A percentile compares a stretch with the other conserved stretches of the same genome.
Evolutionary conservation across 2,888 invertebrate species (phyloP).

Genomic region (Parthenolecanium corni): DNA sequence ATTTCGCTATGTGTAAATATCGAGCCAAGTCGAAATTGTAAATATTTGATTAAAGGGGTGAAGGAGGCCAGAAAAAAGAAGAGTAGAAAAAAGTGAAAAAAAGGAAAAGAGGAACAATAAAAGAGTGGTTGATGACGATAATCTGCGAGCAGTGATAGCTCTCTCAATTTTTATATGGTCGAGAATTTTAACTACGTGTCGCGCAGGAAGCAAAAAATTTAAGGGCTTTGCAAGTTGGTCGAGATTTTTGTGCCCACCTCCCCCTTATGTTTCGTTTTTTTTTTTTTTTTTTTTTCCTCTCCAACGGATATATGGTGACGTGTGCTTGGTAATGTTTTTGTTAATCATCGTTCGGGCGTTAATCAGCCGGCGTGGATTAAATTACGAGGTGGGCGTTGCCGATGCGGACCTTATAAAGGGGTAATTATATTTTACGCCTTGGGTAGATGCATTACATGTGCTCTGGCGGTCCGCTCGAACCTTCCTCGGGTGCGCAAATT

Average conservation of each 20-base stretch:
- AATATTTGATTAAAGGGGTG: constrained; percentile 28
- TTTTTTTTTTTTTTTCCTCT: not conserved
- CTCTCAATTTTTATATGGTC: constrained; percentile 13
- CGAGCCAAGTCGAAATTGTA: constrained; percentile 23
- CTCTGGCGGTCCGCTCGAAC: not conserved
- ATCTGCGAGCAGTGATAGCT: constrained; percentile 22
- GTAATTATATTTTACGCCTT: constrained; percentile 19
- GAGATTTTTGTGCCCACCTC: not conserved
- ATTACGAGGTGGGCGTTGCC: constrained; percentile 25
- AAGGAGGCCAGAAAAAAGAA: not conserved
- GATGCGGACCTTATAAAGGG: constrained; percentile 3
- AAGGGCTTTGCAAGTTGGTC: not conserved
- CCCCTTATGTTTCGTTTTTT: not conserved
- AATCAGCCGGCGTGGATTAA: constrained; percentile 17
- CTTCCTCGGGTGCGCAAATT: not conserved
- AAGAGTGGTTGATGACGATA: constrained; percentile 24
- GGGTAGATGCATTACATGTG: constrained; percentile 7
- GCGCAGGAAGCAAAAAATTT: not conserved
- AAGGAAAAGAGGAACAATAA: constrained; percentile 15
- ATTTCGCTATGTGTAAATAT: constrained; percentile 23
- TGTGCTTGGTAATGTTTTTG: not conserved
- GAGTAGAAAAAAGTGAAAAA: not conserved
- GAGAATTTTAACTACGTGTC: not conserved
- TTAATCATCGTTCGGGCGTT: constrained; percentile 15
- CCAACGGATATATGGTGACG: not conserved